phyloP scores from a whole-genome alignment of 2,888 invertebrate genomes.

The Oasisia sp. region DNA sequence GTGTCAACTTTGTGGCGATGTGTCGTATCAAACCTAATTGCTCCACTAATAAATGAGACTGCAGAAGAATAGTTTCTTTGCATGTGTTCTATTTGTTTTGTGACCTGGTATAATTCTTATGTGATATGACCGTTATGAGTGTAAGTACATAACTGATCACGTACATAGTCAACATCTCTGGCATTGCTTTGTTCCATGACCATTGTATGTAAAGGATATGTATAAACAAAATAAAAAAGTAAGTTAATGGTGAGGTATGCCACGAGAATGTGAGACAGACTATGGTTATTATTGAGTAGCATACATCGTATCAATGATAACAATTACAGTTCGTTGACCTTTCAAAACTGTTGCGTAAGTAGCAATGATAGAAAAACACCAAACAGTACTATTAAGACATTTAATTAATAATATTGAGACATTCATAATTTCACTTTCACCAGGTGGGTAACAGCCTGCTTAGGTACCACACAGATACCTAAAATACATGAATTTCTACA shows the following conservation, averaged over 20 bases:
- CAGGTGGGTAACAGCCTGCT: background rate
- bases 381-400: background rate
- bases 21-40: background rate
- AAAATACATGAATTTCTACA: background rate
- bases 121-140: too few species aligned
- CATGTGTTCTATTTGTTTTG: background rate
- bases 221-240: too few species aligned
- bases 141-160: too few species aligned
- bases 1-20: background rate
- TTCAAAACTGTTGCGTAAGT: too few species aligned
- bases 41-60: background rate
- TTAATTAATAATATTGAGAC: constrained; percentile 13
- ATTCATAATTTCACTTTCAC: background rate
- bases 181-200: too few species aligned
- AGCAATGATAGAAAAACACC: background rate
- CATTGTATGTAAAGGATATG: too few species aligned
- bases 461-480: background rate
- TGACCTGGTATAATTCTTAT: background rate
- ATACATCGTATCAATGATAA: too few species aligned
- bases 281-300: too few species aligned
- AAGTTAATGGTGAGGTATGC: too few species aligned
- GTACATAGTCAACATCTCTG: too few species aligned
- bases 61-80: background rate
- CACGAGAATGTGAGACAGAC: too few species aligned
- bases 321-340: too few species aligned